Evolutionary conservation across 2,113 vertebrate genomes (phyloP), one percentile per base, ranked within the genome.

Genomic region (Sylvicapra grimmia): DNA sequence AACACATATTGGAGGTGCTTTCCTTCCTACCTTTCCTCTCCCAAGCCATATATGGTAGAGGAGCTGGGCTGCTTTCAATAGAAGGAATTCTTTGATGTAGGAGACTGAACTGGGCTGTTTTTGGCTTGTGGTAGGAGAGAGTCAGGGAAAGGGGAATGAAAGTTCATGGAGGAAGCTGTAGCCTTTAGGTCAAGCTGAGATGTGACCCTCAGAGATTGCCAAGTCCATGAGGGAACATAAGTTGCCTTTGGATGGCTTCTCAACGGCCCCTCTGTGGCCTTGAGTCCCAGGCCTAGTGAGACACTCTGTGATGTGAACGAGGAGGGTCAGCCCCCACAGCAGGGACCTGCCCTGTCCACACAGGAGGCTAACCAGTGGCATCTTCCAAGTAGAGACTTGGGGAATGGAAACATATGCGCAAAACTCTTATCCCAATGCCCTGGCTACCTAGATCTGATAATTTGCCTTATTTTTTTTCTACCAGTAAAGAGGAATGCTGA

Each of bases 11-110:
- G 2, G 0, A 79, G 89, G 95, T 4, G 29, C 92, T 97, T 97
- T 97, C 49, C 96, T 87, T 94, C 79, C 90, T 6, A 4, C 92
- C 95, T 93, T 94, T 95, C 86, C 75, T 29, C 80, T 97, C 53
- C 95, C 96, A 53, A 95, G n/a, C 96, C 93, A n/a, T 97, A 84
- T 82, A 97, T 4, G 21, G 96, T 88, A 77, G 16, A 93, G 88
- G 59, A 89, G 36, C 89, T 86, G 5, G 97, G 33, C 91, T 97
- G 92, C 92, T 97, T 97, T 96, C 72, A 98, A 53, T 98, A 95
- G 98, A 99, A 97, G 98, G 95, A 95, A 58, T 95, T 96, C 98
- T 98, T 99, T 99, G 98, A 99, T 98, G 96, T 97, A 65, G 87
- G 68, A 80, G 95, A 95, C 97, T 93, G 63, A 79, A 54, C 92